Evolutionary conservation across 2,888 invertebrate species (phyloP), one percentile per base, ranked within the genome.

Genomic region (Conchocele bisecta): DNA sequence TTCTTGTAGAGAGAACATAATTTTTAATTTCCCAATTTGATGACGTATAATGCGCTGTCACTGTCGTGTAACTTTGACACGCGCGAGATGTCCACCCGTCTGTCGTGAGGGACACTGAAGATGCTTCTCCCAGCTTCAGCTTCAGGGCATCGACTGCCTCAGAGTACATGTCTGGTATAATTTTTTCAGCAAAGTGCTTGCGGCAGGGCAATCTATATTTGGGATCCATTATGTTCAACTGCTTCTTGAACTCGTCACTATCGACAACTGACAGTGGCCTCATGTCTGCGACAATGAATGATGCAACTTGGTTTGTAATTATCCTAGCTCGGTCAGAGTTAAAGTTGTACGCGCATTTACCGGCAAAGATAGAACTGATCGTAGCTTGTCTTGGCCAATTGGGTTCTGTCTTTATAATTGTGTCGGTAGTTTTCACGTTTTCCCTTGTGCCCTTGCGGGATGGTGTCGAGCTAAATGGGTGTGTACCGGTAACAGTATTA

Each of bases 1-100:
- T 37, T 15, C 37, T 37, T 15, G 37, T 11, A n/a, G 11, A 9
- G 20, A 44, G 44, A 9, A 17, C 20, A 44, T 44, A 44, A 17
- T 44, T 44, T 9, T 44, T 9, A 11, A 15, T 9, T 17, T 44
- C 20, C 44, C 44, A 44, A 17, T 44, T 37, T 13, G 37, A 37
- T n/a, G n/a, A n/a, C n/a, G 75, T 54, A 22, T 44, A 72, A 54
- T 68, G 70, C 15, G 59, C 67, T 11, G 75, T 79, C 2, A 79
- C 65, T 26, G 79, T 65, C 7, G 67, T 42, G 46, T 64, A 79
- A 42, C 48, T 71, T 22, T 72, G 48, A 11, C 70, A 68, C 11
- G 68, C 64, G 22, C 76, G 44, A 11, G 73, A 73, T 0, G 76
- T 79, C 75, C 74, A 76, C 17, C 46, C 54, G 46, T 79, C 75